Evolutionary conservation across 2,113 vertebrate genomes (phyloP).

Genomic region (Agelaius tricolor): DNA sequence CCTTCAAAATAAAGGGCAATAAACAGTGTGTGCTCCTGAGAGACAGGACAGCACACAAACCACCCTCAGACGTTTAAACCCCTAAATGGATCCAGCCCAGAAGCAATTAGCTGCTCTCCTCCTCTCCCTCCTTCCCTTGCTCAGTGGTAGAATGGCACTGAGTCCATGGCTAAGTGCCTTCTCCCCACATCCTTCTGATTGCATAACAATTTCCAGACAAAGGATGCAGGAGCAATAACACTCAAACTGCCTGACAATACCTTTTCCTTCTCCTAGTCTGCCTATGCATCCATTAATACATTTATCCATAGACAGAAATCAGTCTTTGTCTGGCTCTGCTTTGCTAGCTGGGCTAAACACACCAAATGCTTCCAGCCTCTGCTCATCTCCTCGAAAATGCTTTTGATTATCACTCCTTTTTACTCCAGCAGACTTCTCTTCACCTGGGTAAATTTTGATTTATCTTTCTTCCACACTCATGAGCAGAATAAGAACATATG

Average conservation of each 20-base stretch:
- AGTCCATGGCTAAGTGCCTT: neutral
- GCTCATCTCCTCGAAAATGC: neutral
- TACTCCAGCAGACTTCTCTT: neutral
- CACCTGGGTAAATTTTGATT: neutral
- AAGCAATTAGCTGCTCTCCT: neutral
- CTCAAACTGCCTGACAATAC: neutral
- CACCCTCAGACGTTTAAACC: neutral
- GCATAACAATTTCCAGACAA: neutral
- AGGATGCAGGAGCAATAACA: neutral
- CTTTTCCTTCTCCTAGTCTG: neutral
- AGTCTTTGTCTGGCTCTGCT: neutral
- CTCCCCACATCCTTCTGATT: neutral
- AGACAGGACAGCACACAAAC: neutral
- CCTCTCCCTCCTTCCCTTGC: neutral
- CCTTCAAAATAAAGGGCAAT: neutral
- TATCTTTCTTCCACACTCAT: neutral
- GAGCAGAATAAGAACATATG: neutral
- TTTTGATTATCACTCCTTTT: neutral
- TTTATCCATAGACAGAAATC: neutral
- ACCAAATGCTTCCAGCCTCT: neutral
- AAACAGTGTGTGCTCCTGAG: neutral
- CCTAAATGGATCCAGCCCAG: neutral
- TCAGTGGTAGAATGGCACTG: neutral
- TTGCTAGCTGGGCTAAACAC: neutral
- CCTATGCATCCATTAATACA: neutral